Base-by-base conservation (phyloP, 1,140 invertebrate species). In the Listronotus bonariensis region DNA sequence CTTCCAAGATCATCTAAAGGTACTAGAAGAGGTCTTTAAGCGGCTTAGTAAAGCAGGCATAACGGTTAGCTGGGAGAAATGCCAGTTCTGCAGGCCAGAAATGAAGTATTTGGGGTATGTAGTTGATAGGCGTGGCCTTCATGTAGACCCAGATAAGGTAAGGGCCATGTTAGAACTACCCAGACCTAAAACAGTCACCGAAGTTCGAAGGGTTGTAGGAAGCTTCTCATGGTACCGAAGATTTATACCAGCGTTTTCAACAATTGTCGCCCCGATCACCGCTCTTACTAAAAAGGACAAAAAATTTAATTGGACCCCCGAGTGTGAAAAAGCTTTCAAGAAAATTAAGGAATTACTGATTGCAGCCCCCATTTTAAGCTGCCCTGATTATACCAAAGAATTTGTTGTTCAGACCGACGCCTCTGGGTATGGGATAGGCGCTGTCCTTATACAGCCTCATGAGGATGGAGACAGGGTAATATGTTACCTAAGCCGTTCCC, bases 231-330 rank as follows among this genome's bases (percentile, higher is more conserved):
- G 78, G 66, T 81, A 80, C 58, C 57, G 77, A 7, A 52, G 71
- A 6, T 84, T 81, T 57, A 74, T 83, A 34, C 65, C 68, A 11
- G 68, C 81, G 67, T 84, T 82, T 62, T 69, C 80, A 0, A 58
- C 66, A 6, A 51, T 77, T 5, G 71, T 78, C 31, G 60, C 68
- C 17, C 79, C 79, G 8, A 53, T 81, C 6, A 73, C 68, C n/a
- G n/a, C n/a, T n/a, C n/a, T n/a, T n/a, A n/a, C n/a, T n/a, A n/a
- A n/a, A n/a, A n/a, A n/a, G n/a, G 36, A 26, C 7, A 10, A 11
- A 0, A 32, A 9, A 10, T 52, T 1, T 0, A 31, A 1, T 18
- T 52, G 49, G 49, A 26, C 18, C 8, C 8, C 9, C 18, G 43
- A 65, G 26, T 63, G 55, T 58, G 48, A 68, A 18, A 31, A 53